Evolutionary conservation across 2,113 vertebrate genomes (phyloP).

Genomic region (Bubo bubo): DNA sequence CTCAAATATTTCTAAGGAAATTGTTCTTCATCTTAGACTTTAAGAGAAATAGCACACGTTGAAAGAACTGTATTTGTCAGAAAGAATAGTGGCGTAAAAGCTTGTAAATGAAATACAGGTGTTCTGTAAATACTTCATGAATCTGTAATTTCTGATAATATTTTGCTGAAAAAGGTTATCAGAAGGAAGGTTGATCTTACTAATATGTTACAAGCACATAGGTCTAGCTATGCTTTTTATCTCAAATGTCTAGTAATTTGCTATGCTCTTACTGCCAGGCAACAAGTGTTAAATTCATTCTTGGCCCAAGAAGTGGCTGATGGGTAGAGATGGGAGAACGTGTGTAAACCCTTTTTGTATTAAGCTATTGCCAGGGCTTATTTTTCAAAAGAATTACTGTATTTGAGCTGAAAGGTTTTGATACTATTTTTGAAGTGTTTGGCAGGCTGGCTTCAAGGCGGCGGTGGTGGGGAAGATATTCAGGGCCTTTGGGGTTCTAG

Average conservation of each 20-base stretch:
- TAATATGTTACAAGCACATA: background rate
- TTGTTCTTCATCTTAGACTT: background rate
- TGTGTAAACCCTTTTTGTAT: accelerated
- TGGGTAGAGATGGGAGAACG: background rate
- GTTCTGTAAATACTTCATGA: background rate
- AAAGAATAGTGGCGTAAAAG: background rate
- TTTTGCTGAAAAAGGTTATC: background rate
- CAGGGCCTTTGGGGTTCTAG: background rate
- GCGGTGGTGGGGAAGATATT: background rate
- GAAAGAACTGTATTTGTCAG: background rate
- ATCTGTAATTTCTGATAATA: background rate
- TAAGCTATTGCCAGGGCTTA: background rate
- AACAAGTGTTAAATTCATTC: background rate
- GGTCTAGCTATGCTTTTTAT: background rate
- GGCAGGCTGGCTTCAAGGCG: background rate
- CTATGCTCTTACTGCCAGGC: background rate
- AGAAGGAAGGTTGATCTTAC: background rate
- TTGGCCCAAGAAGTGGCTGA: background rate
- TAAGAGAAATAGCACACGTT: background rate
- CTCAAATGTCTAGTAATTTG: background rate
- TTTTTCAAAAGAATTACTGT: background rate
- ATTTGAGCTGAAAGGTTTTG: background rate
- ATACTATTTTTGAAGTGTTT: background rate
- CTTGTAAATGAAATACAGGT: background rate
- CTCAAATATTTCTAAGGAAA: background rate